phyloP scores from a whole-genome alignment of 1,140 invertebrate species.

The Thalassaphorura encarpata region DNA sequence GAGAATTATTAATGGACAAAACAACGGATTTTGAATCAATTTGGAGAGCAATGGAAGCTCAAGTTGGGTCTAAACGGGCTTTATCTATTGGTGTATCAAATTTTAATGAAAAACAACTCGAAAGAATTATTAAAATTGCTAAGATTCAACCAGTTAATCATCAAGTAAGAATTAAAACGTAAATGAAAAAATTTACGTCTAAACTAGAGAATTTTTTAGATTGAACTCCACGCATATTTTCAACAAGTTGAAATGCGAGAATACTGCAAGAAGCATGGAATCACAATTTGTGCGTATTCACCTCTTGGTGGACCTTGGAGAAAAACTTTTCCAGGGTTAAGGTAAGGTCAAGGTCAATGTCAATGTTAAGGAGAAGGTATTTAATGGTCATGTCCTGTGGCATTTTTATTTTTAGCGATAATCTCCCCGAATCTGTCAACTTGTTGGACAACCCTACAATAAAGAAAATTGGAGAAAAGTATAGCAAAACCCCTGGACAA shows the following conservation, averaged over 20 bases:
- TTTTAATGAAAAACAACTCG: slow-evolving; percentile 46
- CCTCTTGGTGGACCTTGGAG: slow-evolving; percentile 62
- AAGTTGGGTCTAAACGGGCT: neutral
- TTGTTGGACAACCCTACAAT: slow-evolving; percentile 37
- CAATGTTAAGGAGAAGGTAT: too few relatives aligned
- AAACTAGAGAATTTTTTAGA: slow-evolving; percentile 39
- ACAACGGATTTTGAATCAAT: slow-evolving; percentile 3
- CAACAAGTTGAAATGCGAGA: slow-evolving; percentile 39
- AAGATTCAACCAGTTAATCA: slow-evolving; percentile 42
- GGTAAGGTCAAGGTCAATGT: neutral
- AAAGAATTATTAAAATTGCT: slow-evolving; percentile 39
- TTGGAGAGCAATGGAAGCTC: slow-evolving; percentile 39
- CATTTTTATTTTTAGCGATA: neutral
- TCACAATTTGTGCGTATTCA: slow-evolving; percentile 65
- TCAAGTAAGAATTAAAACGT: too few relatives aligned
- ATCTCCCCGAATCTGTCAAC: slow-evolving; percentile 14
- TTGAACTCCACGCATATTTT: slow-evolving; percentile 41
- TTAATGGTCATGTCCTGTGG: neutral
- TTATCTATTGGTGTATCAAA: slow-evolving; percentile 47
- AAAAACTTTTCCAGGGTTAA: slow-evolving; percentile 6
- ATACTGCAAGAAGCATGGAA: slow-evolving; percentile 37
- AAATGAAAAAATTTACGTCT: slow-evolving; percentile 43
- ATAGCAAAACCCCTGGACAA: slow-evolving; percentile 38
- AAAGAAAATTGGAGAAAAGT: slow-evolving; percentile 34
- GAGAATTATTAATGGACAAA: slow-evolving; percentile 17